Conservation (phyloP, 2,888 invertebrate genomes). For the Drosophila rubida region DNA sequence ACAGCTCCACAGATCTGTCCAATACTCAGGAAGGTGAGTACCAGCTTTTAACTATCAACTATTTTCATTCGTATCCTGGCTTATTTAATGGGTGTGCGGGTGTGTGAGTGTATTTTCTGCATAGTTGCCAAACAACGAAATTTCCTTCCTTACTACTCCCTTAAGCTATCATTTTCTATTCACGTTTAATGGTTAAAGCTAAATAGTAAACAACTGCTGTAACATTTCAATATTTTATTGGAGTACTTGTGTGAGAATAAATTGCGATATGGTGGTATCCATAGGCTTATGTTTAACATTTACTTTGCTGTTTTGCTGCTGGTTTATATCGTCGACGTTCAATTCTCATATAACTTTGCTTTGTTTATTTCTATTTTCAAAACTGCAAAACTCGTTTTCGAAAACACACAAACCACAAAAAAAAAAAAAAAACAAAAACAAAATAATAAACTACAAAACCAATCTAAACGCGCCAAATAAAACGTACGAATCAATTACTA, state of each 20-base stretch:
- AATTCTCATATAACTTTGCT: slow-evolving; percentile 83
- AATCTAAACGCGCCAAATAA: slow-evolving; percentile 61
- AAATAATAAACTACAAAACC: slow-evolving; percentile 30
- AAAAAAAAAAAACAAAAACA: slow-evolving; percentile 11
- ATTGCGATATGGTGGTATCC: slow-evolving; percentile 15
- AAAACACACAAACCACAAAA: slow-evolving; percentile 19
- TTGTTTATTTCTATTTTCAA: slow-evolving; percentile 83
- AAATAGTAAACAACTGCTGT: background rate
- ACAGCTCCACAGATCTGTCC: slow-evolving; percentile 90
- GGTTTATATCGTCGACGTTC: slow-evolving; percentile 47
- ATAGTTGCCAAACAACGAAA: background rate
- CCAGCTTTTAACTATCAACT: background rate
- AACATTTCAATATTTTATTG: background rate
- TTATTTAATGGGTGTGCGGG: slow-evolving; percentile 22
- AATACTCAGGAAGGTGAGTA: slow-evolving; percentile 84
- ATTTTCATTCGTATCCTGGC: slow-evolving; percentile 8
- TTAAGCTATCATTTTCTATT: too few relatives aligned
- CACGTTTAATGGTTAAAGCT: background rate
- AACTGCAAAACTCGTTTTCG: slow-evolving; percentile 62
- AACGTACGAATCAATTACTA: slow-evolving; percentile 72
- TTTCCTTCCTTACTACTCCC: too few relatives aligned
- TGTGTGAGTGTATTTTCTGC: slow-evolving; percentile 29
- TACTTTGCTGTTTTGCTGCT: slow-evolving; percentile 54
- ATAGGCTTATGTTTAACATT: slow-evolving; percentile 33
- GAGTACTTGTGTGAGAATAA: background rate